These are phyloP conservation scores for Zapornia atra DNA, from an alignment of 2,113 vertebrate species.

Conservation along the genomic window DNA sequence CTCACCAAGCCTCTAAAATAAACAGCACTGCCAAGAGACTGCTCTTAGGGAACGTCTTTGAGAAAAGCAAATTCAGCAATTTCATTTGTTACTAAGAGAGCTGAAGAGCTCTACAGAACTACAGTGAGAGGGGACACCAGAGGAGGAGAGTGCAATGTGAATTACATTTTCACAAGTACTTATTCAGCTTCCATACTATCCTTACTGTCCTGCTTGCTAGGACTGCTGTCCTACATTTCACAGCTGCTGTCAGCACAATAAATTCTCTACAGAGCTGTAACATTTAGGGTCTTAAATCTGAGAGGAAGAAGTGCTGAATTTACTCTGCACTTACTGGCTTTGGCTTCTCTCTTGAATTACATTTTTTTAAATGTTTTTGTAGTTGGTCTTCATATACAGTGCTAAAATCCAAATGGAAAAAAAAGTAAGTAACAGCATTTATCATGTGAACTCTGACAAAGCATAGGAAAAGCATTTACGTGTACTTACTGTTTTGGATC, in stretches of 20 bases:
- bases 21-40: neutral
- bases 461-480: neutral
- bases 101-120: neutral
- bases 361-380: conserved; percentile 92
- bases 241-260: neutral
- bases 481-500: conserved; percentile 94
- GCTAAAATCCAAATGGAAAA: conserved; percentile 74
- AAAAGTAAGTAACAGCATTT: neutral
- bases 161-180: neutral
- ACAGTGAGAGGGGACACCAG: rapidly evolving
- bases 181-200: neutral
- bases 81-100: neutral
- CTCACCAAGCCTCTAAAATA: neutral
- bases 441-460: neutral
- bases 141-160: neutral
- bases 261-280: neutral
- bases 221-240: neutral
- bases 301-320: neutral
- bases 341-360: conserved; percentile 91
- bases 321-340: conserved; percentile 83
- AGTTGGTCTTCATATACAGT: conserved; percentile 91
- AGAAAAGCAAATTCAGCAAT: neutral
- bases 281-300: neutral
- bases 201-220: neutral
- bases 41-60: rapidly evolving